Conservation (phyloP, 1,140 invertebrate genomes). For the Oreohelix idahoensis region DNA sequence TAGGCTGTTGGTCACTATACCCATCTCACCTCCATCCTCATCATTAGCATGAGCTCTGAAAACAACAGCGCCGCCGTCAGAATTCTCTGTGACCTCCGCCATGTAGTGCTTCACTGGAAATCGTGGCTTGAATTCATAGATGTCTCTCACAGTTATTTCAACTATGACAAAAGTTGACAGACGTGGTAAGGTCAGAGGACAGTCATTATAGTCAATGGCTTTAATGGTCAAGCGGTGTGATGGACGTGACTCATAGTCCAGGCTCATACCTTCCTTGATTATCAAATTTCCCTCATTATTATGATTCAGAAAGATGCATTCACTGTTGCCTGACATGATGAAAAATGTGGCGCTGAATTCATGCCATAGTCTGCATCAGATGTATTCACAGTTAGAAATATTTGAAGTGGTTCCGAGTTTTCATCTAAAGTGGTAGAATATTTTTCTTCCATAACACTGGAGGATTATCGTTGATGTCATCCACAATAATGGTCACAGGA, state of each 20-base stretch:
- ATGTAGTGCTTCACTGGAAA: constrained; percentile 73
- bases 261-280: constrained; percentile 78
- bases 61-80: constrained; percentile 79
- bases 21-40: constrained; percentile 86
- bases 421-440: constrained; percentile 78
- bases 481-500: constrained; percentile 78
- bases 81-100: constrained; percentile 86
- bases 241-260: constrained; percentile 81
- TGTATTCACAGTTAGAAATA: constrained; percentile 59
- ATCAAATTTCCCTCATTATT: constrained; percentile 84
- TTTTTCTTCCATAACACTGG: constrained; percentile 87
- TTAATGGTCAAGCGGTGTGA: constrained; percentile 88
- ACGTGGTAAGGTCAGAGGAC: constrained; percentile 86
- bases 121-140: constrained; percentile 72
- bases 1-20: constrained; percentile 89
- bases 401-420: constrained; percentile 86
- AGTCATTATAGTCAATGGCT: constrained; percentile 89
- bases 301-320: constrained; percentile 89
- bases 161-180: constrained; percentile 92
- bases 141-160: constrained; percentile 73
- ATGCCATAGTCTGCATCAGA: constrained; percentile 73
- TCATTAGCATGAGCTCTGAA: constrained; percentile 93
- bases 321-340: constrained; percentile 83
- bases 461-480: constrained; percentile 93
- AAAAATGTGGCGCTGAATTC: constrained; percentile 95